Evolutionary conservation across 1,140 invertebrate species (phyloP), one percentile per base, ranked within the genome.

Genomic region (Dryas iulia): DNA sequence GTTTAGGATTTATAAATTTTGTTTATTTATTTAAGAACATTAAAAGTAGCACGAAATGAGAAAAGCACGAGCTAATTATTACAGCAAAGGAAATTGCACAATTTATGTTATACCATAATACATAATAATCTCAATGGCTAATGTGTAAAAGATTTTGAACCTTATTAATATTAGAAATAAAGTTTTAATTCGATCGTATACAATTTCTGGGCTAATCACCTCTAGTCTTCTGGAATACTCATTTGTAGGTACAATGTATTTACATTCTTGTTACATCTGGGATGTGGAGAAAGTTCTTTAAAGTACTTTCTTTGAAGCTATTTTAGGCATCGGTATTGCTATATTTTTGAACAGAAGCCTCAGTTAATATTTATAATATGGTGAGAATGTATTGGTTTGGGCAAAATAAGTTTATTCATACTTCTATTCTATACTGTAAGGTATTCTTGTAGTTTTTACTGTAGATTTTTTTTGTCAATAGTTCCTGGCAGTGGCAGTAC

Each of bases 91-190:
- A 70, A 70, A 70, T 70, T 70, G 35, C 62, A 70, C 68, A 70
- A 70, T 65, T 70, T 70, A 70, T 65, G 68, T 59, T 70, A 59
- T 60, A 65, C 68, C 68, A 61, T 70, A 70, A 70, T 70, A 70
- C 62, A 70, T 70, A 70, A 65, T 70, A 70, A 70, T 70, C 57
- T 70, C 25, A 67, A 60, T 65, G 4, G 59, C 21, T 24, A 47
- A 28, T 10, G 5, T 28, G 30, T 7, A 59, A 26, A 65, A 56
- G 47, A 70, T 54, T 35, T 56, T 60, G 28, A 56, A 61, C 62
- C 25, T 70, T 64, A 61, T 30, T 0, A 47, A 0, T 26, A 12
- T 21, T 0, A 7, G 18, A 1, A 28, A 28, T 65, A 60, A 14
- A 39, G 62, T 65, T 25, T 54, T 47, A 65, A 14, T 60, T 65